Conservation (phyloP, 2,797 vertebrate species). For the Sebastes baramenuke region DNA sequence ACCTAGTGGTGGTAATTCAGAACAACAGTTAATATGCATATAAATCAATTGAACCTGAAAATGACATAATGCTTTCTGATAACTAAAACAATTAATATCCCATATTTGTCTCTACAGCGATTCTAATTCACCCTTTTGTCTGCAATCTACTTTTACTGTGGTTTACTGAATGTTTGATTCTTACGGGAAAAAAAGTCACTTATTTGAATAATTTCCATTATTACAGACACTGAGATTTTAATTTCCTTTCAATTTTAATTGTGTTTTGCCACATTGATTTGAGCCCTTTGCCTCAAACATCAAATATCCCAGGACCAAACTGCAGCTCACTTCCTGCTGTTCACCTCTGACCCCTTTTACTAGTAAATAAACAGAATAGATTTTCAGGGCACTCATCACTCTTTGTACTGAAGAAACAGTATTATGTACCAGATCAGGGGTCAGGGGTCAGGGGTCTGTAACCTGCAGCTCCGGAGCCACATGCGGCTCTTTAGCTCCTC, state of each 20-base stretch:
- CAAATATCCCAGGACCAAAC: background rate
- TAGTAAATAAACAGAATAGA: background rate
- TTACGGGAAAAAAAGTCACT: rapidly evolving
- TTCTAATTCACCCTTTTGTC: background rate
- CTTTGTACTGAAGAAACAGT: too few species aligned
- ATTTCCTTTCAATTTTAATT: background rate
- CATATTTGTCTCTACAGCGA: rapidly evolving
- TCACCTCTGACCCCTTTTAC: background rate
- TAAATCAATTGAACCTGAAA: background rate
- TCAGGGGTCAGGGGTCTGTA: too few species aligned
- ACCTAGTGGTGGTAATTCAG: background rate
- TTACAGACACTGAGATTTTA: background rate
- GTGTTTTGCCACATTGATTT: background rate
- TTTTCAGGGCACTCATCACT: background rate
- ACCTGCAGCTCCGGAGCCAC: too few species aligned
- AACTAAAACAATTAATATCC: background rate
- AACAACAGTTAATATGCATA: background rate
- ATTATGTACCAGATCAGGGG: too few species aligned
- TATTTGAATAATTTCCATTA: background rate
- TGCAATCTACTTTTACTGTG: background rate
- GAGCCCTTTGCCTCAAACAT: background rate
- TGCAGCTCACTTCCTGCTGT: background rate
- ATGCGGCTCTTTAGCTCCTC: too few species aligned
- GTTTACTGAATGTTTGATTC: background rate
- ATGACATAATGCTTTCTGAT: background rate